A percentile compares a stretch with the other conserved stretches of the same genome.
These are phyloP conservation scores for Echiichthys vipera DNA, from an alignment of 2,797 vertebrate species.

Conservation along the genomic window DNA sequence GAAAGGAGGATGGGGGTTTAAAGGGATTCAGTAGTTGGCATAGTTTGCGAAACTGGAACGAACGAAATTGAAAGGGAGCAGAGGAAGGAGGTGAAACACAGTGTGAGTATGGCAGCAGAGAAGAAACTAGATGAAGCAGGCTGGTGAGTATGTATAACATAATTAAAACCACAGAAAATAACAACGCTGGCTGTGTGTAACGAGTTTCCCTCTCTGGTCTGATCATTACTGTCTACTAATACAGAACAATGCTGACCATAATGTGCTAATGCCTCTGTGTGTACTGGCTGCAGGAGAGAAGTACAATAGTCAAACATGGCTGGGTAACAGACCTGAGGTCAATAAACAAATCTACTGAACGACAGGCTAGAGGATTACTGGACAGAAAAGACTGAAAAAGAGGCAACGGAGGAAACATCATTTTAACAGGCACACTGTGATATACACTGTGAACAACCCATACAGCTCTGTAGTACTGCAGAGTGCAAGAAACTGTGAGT, in stretches of 20 bases:
- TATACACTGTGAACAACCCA: neutral
- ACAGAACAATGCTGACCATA: slow-evolving; percentile 51
- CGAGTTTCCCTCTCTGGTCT: slow-evolving; percentile 51
- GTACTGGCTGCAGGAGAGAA: slow-evolving; percentile 14
- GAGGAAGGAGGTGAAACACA: slow-evolving; percentile 64
- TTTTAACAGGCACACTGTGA: neutral
- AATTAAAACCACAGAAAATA: slow-evolving; percentile 65
- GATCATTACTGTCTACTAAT: slow-evolving; percentile 69
- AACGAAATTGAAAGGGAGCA: slow-evolving; percentile 49
- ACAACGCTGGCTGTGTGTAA: slow-evolving; percentile 50
- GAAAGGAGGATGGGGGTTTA: slow-evolving; percentile 40
- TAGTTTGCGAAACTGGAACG: slow-evolving; percentile 49
- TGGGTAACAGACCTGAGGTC: slow-evolving; percentile 33
- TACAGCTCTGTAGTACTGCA: neutral
- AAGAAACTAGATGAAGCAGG: slow-evolving; percentile 27
- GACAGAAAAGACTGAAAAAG: neutral
- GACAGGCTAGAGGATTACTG: no score
- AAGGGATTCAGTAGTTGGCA: slow-evolving; percentile 55
- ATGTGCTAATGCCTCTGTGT: slow-evolving; percentile 40
- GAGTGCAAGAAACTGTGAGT: neutral
- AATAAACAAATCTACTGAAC: slow-evolving; percentile 42
- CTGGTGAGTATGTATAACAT: slow-evolving; percentile 54
- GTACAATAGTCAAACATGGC: slow-evolving; percentile 22
- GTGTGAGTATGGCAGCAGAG: slow-evolving; percentile 13
- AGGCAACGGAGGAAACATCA: neutral